Evolutionary conservation across 2,797 vertebrate genomes (phyloP).

Genomic region (Luscinia luscinia): DNA sequence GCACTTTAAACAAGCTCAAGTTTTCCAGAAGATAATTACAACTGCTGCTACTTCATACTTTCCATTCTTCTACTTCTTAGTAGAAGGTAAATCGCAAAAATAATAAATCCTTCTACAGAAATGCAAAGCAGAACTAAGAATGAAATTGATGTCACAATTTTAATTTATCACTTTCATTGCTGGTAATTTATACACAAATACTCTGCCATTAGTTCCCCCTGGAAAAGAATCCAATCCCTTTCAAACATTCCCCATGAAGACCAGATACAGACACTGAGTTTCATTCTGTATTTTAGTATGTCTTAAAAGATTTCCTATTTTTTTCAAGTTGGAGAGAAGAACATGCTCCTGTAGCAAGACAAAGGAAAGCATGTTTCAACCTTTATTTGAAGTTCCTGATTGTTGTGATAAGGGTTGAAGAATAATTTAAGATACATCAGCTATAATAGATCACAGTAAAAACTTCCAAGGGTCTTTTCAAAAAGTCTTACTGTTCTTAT

Average conservation of each 20-base stretch:
- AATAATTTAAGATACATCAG: conserved; percentile 49
- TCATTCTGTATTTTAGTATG: background rate
- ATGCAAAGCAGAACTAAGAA: conserved; percentile 74
- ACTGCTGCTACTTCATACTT: conserved; percentile 26
- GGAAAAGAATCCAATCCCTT: conserved; percentile 65
- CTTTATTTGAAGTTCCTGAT: conserved; percentile 14
- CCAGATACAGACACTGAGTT: background rate
- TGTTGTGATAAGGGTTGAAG: background rate
- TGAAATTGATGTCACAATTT: conserved; percentile 62
- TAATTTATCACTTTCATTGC: conserved; percentile 68
- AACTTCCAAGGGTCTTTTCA: background rate
- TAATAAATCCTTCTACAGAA: conserved; percentile 71
- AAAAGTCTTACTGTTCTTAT: conserved; percentile 5
- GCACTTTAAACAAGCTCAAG: background rate
- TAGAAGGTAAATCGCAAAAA: conserved; percentile 58
- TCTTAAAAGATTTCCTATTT: background rate
- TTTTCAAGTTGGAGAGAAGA: background rate
- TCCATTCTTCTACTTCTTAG: conserved; percentile 17
- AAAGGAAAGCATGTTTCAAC: background rate
- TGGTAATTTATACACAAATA: conserved; percentile 68
- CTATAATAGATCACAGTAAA: conserved; percentile 43
- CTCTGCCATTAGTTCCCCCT: conserved; percentile 30
- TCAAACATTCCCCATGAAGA: conserved; percentile 31
- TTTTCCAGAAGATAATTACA: background rate
- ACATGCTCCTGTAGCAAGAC: background rate